Evolutionary conservation across 2,113 vertebrate genomes (phyloP).

Genomic region (Cyprinodon brontotheroides): DNA sequence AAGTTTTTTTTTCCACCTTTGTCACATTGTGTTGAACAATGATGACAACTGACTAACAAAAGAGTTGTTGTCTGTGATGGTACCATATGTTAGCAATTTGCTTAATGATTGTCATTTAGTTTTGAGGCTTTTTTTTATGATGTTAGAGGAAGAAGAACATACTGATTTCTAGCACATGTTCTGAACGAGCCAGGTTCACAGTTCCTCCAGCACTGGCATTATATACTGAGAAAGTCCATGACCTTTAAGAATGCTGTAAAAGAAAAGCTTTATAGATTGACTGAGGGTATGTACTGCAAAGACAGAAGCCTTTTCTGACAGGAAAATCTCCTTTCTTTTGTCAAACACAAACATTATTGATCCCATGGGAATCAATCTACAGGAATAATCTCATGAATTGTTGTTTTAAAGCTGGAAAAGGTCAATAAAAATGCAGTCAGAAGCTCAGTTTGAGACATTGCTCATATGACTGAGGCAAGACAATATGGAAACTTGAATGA

Average conservation of each 20-base stretch:
- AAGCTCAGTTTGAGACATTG: neutral
- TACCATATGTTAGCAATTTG: neutral
- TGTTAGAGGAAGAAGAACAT: neutral
- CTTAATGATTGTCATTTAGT: neutral
- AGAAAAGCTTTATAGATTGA: slow-evolving; percentile 27
- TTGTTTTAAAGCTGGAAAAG: neutral
- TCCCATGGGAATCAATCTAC: slow-evolving; percentile 16
- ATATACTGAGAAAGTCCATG: slow-evolving; percentile 3
- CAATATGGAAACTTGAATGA: neutral
- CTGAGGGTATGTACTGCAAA: neutral
- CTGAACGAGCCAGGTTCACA: slow-evolving; percentile 14
- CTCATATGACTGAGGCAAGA: neutral
- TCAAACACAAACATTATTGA: slow-evolving; percentile 14
- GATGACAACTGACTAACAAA: neutral
- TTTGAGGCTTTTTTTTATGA: neutral
- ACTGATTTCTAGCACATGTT: slow-evolving; percentile 1
- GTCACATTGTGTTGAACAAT: neutral
- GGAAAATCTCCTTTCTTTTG: slow-evolving; percentile 25
- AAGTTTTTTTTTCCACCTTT: neutral
- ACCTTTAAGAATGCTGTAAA: slow-evolving; percentile 35
- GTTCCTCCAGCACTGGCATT: slow-evolving; percentile 11
- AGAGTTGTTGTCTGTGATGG: neutral
- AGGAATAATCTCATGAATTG: neutral
- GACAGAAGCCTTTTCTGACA: slow-evolving; percentile 6
- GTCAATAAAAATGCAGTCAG: neutral